Evolutionary conservation across 2,888 invertebrate species (phyloP).

Genomic region (Hipparchia sbordonii): DNA sequence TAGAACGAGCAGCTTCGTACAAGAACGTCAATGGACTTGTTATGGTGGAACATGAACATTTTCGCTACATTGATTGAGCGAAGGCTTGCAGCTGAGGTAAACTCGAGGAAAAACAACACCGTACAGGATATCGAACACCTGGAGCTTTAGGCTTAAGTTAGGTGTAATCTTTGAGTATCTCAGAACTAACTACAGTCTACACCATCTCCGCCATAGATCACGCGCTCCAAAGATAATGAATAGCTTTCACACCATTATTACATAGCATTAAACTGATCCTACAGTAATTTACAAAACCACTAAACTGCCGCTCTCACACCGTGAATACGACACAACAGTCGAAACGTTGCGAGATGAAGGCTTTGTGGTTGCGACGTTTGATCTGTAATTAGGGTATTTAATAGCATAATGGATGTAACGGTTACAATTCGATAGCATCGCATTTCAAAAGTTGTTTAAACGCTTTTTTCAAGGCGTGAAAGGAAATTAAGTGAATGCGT

Average conservation of each 20-base stretch:
- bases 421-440: slow-evolving; percentile 70
- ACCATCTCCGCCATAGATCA: slow-evolving; percentile 11
- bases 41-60: too few relatives aligned
- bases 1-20: too few relatives aligned
- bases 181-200: too few relatives aligned
- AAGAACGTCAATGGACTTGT: too few relatives aligned
- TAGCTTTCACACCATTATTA: slow-evolving; percentile 19
- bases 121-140: too few relatives aligned
- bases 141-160: too few relatives aligned
- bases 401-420: slow-evolving; percentile 73
- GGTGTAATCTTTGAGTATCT: too few relatives aligned
- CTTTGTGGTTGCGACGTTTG: slow-evolving; percentile 77
- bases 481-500: slow-evolving; percentile 52
- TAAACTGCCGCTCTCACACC: slow-evolving; percentile 61
- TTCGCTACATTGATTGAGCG: too few relatives aligned
- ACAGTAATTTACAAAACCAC: slow-evolving; percentile 67
- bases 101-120: too few relatives aligned
- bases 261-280: slow-evolving; percentile 53
- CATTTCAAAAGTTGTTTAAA: slow-evolving; percentile 58
- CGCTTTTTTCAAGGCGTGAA: slow-evolving; percentile 58
- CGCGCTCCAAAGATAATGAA: slow-evolving; percentile 23
- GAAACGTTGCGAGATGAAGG: slow-evolving; percentile 66
- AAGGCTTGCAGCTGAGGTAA: too few relatives aligned
- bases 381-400: slow-evolving; percentile 79
- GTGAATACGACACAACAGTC: slow-evolving; percentile 70